phyloP scores from a whole-genome alignment of 2,888 invertebrate species.

The Pseudococcus jackbeardsleyi region DNA sequence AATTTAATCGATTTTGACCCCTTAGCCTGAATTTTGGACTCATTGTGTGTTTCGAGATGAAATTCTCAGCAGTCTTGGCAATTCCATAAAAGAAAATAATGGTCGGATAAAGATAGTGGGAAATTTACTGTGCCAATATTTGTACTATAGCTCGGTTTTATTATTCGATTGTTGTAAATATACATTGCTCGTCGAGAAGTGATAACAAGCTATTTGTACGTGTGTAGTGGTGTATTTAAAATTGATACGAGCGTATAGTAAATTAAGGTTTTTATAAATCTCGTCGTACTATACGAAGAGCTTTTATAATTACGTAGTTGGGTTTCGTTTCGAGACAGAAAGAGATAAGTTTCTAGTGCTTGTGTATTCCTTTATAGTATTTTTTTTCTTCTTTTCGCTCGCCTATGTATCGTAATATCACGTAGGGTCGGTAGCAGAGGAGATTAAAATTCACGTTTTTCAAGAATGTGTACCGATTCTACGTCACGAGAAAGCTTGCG shows the following conservation, averaged over 20 bases:
- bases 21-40: too few relatives aligned
- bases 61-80: too few relatives aligned
- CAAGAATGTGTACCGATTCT: neutral
- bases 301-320: neutral
- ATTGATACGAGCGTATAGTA: neutral
- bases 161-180: neutral
- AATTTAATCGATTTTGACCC: too few relatives aligned
- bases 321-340: neutral
- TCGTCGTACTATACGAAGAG: neutral
- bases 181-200: neutral
- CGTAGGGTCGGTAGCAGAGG: neutral
- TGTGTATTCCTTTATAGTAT: neutral
- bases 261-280: neutral
- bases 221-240: neutral
- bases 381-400: neutral
- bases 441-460: conserved; percentile 47
- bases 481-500: neutral
- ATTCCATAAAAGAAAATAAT: too few relatives aligned
- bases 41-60: too few relatives aligned
- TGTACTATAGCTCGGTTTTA: neutral
- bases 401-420: conserved; percentile 8
- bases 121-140: neutral
- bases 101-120: neutral
- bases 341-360: neutral
- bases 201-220: neutral